A percentile compares a stretch with the other conserved stretches of the same genome.
These are phyloP conservation scores for Bubo bubo DNA, from an alignment of 2,113 vertebrate species.

Conservation along the genomic window DNA sequence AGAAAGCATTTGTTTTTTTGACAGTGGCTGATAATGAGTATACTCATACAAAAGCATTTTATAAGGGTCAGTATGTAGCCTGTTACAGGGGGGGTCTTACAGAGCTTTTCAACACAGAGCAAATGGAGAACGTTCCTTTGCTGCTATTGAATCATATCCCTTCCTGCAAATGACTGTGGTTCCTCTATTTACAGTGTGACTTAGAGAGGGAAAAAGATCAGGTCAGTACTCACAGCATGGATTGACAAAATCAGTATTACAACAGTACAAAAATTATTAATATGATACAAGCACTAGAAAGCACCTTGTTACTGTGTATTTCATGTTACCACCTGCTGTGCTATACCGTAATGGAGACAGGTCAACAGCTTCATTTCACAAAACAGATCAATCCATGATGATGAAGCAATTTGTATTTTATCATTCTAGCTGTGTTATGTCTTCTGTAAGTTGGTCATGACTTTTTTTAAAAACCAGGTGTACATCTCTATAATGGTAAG, in stretches of 20 bases:
- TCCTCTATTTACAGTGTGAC: neutral
- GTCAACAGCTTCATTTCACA: neutral
- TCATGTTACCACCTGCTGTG: neutral
- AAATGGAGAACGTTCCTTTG: neutral
- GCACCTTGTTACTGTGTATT: neutral
- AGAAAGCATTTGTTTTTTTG: conserved; percentile 1
- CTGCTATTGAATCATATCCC: neutral
- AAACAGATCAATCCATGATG: neutral
- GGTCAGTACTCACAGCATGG: neutral
- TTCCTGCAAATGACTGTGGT: neutral
- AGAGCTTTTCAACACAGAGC: neutral
- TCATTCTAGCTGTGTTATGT: neutral
- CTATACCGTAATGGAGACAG: neutral
- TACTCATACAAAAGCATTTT: neutral
- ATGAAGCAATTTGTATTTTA: neutral
- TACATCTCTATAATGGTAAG: neutral
- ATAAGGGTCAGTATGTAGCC: neutral
- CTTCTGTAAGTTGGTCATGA: neutral
- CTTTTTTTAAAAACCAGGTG: neutral
- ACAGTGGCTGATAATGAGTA: conserved; percentile 13
- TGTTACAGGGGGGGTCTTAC: neutral
- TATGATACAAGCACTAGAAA: neutral
- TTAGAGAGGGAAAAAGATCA: neutral
- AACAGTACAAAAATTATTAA: neutral
- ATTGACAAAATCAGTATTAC: neutral